Evolutionary conservation across 92 coral and sea anemone genomes (phyloP).

Genomic region (Umimayanthus chanpuru): DNA sequence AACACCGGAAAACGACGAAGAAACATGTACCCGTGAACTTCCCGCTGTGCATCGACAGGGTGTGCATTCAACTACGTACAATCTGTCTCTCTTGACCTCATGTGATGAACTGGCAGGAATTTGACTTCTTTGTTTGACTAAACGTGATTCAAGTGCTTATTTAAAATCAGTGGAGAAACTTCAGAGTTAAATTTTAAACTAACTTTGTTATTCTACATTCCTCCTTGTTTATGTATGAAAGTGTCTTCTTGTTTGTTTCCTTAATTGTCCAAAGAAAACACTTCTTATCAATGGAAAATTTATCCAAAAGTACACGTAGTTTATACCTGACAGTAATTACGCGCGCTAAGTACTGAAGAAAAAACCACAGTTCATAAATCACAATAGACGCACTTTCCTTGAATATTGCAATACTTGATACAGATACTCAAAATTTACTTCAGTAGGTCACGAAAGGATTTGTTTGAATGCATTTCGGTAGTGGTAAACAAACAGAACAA

Average conservation of each 20-base stretch:
- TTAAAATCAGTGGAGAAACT: neutral
- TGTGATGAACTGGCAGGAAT: neutral
- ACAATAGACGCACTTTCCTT: neutral
- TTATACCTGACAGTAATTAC: neutral
- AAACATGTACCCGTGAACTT: neutral
- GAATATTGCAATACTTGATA: neutral
- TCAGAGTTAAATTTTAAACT: too few species aligned
- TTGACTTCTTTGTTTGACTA: neutral
- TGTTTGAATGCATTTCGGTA: neutral
- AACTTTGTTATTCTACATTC: neutral
- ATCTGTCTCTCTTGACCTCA: conserved; percentile 4
- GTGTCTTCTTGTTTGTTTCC: neutral
- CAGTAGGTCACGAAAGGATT: conserved; percentile 5
- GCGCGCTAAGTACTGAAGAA: neutral
- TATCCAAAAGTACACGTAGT: too few species aligned
- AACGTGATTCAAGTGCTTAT: neutral
- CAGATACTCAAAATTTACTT: neutral
- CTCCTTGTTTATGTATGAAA: neutral
- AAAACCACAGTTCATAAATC: neutral
- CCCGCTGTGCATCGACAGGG: neutral
- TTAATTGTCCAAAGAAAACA: conserved; percentile 5
- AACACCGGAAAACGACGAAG: conserved; percentile 20
- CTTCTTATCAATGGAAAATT: too few species aligned
- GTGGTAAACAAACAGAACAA: neutral
- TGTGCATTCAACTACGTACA: neutral